Evolutionary conservation across 2,888 invertebrate species (phyloP).

Genomic region (Theretra japonica): DNA sequence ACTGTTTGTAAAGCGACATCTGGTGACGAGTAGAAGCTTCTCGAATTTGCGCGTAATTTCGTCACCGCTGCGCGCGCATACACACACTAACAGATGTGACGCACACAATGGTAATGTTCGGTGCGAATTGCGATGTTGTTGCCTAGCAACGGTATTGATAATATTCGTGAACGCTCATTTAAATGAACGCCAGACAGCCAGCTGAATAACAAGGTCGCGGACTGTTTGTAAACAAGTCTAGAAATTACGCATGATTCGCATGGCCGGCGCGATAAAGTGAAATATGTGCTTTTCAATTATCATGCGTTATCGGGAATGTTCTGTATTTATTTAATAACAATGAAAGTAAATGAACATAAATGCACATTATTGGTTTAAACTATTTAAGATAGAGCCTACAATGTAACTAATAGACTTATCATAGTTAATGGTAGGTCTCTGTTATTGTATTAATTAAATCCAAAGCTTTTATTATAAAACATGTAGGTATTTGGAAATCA

Average conservation of each 20-base stretch:
- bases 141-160: slow-evolving; percentile 25
- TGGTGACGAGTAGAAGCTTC: slow-evolving; percentile 55
- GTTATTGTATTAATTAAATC: no score
- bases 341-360: no score
- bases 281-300: not conserved
- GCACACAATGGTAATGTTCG: not conserved
- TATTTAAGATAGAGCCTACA: no score
- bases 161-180: slow-evolving; percentile 44
- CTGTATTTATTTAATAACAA: not conserved
- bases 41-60: slow-evolving; percentile 32
- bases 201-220: slow-evolving; percentile 21
- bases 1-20: slow-evolving; percentile 55
- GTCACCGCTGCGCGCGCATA: slow-evolving; percentile 29
- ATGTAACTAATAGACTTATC: no score
- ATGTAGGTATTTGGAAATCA: no score
- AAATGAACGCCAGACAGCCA: slow-evolving; percentile 10
- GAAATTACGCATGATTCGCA: slow-evolving; percentile 25
- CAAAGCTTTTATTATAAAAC: no score
- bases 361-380: no score
- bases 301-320: slow-evolving; percentile 5
- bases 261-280: not conserved
- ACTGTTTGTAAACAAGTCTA: slow-evolving; percentile 30
- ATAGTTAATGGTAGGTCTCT: no score
- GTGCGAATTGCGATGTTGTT: slow-evolving; percentile 25
- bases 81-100: slow-evolving; percentile 24